Percentiles rank a stretch among this genome's conserved stretches.
Conservation (phyloP, 2,888 invertebrate genomes). For the Colostygia pectinataria region DNA sequence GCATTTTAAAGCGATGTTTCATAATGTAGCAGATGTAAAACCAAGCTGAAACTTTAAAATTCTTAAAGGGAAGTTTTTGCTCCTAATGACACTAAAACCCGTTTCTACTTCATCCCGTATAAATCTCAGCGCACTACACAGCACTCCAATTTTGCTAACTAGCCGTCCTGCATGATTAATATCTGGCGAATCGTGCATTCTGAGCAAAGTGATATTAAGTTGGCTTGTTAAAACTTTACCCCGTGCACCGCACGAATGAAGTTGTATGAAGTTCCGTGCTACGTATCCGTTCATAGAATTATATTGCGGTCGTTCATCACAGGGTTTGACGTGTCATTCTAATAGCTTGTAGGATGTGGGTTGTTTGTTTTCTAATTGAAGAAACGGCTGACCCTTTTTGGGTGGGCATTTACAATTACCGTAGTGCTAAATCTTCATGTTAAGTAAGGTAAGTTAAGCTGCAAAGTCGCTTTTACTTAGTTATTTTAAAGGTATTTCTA, state of each 20-base stretch:
- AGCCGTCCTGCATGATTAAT: slow-evolving; percentile 80
- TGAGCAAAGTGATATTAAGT: slow-evolving; percentile 81
- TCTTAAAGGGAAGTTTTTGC: slow-evolving; percentile 26
- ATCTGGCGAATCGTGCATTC: slow-evolving; percentile 78
- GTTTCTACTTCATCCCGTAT: slow-evolving; percentile 39
- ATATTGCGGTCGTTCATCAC: slow-evolving; percentile 54
- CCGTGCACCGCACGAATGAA: slow-evolving; percentile 67
- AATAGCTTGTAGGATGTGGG: slow-evolving; percentile 37
- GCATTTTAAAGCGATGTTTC: background rate
- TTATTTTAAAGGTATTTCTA: slow-evolving; percentile 12
- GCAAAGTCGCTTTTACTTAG: slow-evolving; percentile 12
- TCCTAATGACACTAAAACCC: slow-evolving; percentile 35
- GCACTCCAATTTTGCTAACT: slow-evolving; percentile 75
- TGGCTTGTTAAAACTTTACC: slow-evolving; percentile 82
- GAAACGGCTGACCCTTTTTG: slow-evolving; percentile 34
- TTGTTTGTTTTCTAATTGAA: slow-evolving; percentile 50
- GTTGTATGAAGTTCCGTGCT: slow-evolving; percentile 62
- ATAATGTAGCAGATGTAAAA: slow-evolving; percentile 8
- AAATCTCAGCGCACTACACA: slow-evolving; percentile 56
- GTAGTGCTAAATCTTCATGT: slow-evolving; percentile 29
- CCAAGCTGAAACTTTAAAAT: slow-evolving; percentile 23
- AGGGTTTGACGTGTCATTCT: slow-evolving; percentile 46
- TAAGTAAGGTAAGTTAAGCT: slow-evolving; percentile 22
- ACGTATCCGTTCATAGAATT: slow-evolving; percentile 62
- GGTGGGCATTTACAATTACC: slow-evolving; percentile 35